Evolutionary conservation across 2,888 invertebrate genomes (phyloP), one percentile per base, ranked within the genome.

Genomic region (Phyto melanocephala): DNA sequence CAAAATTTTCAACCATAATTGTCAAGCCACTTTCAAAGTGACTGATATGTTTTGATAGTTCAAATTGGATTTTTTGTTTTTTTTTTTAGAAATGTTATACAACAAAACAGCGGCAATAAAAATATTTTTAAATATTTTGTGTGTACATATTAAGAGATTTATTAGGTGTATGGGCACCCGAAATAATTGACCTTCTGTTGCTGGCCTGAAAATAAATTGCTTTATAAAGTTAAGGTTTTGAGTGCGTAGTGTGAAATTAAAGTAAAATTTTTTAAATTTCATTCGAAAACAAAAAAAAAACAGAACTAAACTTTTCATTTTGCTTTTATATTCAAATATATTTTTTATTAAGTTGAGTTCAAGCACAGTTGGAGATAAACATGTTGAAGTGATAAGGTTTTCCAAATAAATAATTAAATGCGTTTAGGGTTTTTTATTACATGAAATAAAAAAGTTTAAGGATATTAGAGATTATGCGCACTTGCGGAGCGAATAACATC

Each of bases 41-140:
- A 60, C 15, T 77, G 60, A 62, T 68, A 52, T 77, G 42, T 68
- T 60, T 60, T 52, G 67, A 60, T 52, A 22, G 60, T 35, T 52
- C n/a, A 22, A 65, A 56, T 47, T 75, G 37, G 24, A 6, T 37
- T 33, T 54, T 10, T 40, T 1, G 17, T 17, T 1, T 17, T 40
- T 8, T 40, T 6, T 45, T 45, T 2, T 45, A 52, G 17, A 7
- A 47, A 3, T 45, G 15, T 28, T 45, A 10, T 17, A 28, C 24
- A 24, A 62, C n/a, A 17, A 20, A 50, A 17, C 13, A 37, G 22
- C 10, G 13, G 20, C 20, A 22, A 58, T n/a, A 24, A 15, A 58
- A 58, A 20, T 17, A 22, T 54, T 54, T 54, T 54, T 33, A 50
- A 37, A 60, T 22, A n/a, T 22, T 20, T 60, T 40, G 37, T 40